phyloP scores from a whole-genome alignment of 1,140 invertebrate genomes.

The Spodoptera frugiperda region DNA sequence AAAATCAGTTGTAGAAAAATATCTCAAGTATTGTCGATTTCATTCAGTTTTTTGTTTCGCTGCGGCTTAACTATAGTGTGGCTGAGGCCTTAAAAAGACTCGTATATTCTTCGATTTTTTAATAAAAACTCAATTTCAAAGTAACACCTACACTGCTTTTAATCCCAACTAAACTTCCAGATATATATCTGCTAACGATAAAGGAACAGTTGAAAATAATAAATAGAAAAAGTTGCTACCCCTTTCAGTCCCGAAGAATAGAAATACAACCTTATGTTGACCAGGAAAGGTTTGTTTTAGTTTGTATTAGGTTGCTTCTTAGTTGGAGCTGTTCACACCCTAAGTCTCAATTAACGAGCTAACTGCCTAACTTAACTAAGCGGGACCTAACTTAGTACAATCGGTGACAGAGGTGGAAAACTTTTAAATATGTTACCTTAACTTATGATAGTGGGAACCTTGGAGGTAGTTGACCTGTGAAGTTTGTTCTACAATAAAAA shows the following conservation, averaged over 20 bases:
- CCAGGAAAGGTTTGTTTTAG: neutral
- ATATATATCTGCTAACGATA: slow-evolving; percentile 24
- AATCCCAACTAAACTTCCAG: slow-evolving; percentile 9
- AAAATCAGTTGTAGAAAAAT: too few species aligned
- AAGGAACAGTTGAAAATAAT: slow-evolving; percentile 22
- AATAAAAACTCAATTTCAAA: slow-evolving; percentile 21
- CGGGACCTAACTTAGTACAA: slow-evolving; percentile 21
- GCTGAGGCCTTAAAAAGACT: too few species aligned
- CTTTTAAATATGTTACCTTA: slow-evolving; percentile 21
- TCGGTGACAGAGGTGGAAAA: slow-evolving; percentile 20
- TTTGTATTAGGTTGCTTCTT: neutral
- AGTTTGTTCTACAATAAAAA: neutral
- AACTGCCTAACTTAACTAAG: slow-evolving; percentile 34
- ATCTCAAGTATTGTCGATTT: too few species aligned
- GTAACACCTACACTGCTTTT: slow-evolving; percentile 1
- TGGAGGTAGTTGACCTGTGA: slow-evolving; percentile 11
- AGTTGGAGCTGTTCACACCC: neutral
- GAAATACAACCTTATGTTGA: neutral
- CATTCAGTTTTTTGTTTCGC: too few species aligned
- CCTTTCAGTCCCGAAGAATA: neutral
- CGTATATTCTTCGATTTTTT: neutral
- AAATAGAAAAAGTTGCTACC: slow-evolving; percentile 23
- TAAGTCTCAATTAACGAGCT: slow-evolving; percentile 30
- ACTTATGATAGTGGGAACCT: neutral
- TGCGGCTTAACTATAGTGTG: too few species aligned